Evolutionary conservation across 2,797 vertebrate genomes (phyloP).

Genomic region (Tokudaia muenninki): DNA sequence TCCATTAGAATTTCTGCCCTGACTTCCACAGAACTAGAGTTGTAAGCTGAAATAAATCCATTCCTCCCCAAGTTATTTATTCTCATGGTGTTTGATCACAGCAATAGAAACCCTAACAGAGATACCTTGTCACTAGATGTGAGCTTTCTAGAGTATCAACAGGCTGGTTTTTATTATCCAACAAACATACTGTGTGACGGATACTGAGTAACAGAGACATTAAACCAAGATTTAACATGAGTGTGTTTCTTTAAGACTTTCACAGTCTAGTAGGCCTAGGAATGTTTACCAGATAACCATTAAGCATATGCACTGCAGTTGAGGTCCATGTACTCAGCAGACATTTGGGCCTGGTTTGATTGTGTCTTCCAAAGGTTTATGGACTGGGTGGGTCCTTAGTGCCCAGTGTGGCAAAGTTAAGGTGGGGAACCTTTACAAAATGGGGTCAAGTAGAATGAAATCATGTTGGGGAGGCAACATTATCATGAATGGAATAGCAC

Average conservation of each 20-base stretch:
- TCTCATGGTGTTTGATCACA: neutral
- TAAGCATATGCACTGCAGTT: neutral
- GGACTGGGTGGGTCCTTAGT: no score
- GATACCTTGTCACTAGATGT: neutral
- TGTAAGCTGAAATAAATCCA: no score
- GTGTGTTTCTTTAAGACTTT: neutral
- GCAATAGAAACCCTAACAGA: neutral
- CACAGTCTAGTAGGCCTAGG: neutral
- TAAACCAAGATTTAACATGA: neutral
- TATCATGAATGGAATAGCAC: neutral
- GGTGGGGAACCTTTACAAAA: neutral
- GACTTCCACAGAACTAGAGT: neutral
- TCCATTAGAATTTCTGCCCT: neutral
- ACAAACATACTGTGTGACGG: neutral
- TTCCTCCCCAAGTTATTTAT: neutral
- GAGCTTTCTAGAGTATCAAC: neutral
- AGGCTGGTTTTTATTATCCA: conserved; percentile 36
- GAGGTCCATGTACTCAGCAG: neutral
- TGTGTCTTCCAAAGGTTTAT: neutral
- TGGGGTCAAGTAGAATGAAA: neutral
- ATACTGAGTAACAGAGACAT: neutral
- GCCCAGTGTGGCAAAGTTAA: neutral
- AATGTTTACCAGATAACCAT: neutral
- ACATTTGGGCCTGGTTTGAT: neutral
- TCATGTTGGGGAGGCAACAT: neutral